Base-by-base conservation (phyloP, 1,140 invertebrate genomes). In the Orchestia grillus region DNA sequence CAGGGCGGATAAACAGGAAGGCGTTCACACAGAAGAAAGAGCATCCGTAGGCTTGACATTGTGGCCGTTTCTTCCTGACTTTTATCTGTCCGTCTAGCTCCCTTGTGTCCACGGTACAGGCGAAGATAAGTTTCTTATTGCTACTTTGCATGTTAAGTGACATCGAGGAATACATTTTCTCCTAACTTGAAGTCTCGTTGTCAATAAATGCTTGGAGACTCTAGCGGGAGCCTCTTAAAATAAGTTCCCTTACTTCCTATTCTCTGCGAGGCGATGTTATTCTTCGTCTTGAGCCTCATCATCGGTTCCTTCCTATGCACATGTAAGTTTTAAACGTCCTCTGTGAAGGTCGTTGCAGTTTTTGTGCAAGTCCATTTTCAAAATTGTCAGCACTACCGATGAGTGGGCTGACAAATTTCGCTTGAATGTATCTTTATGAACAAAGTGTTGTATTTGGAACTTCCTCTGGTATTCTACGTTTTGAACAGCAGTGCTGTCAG, bases 121-220 rank as follows among this genome's bases (percentile, higher is more conserved):
- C 41, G 42, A 90, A 90, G 88, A 90, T 90, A 90, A 90, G 88
- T 41, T 90, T 90, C 88, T 90, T 44, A 90, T 44, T 11, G 88
- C 88, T 42, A 44, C 88, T 90, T 44, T 90, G 43, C 88, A 42
- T 90, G 41, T 90, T 44, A 90, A 90, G 43, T 90, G 88, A 77
- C 62, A 77, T 77, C 28, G 62, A 77, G 28, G 62, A 77, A 77
- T 77, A 77, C 62, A 77, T 15, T 77, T 77, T 77, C 62, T 77
- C 62, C 62, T 23, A 77, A 77, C 62, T 77, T 77, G 62, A 77
- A 77, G 62, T 77, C 62, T 28, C 62, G 62, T 77, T n/a, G 28
- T 36, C 62, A 77, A 19, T 77, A 28, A 28, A 3, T 36, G 62
- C 62, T 23, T 28, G 28, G 62, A 19, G 62, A 77, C 62, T 77